Evolutionary conservation across 2,888 invertebrate species (phyloP), one percentile per base, ranked within the genome.

Genomic region (Polietes domitor): DNA sequence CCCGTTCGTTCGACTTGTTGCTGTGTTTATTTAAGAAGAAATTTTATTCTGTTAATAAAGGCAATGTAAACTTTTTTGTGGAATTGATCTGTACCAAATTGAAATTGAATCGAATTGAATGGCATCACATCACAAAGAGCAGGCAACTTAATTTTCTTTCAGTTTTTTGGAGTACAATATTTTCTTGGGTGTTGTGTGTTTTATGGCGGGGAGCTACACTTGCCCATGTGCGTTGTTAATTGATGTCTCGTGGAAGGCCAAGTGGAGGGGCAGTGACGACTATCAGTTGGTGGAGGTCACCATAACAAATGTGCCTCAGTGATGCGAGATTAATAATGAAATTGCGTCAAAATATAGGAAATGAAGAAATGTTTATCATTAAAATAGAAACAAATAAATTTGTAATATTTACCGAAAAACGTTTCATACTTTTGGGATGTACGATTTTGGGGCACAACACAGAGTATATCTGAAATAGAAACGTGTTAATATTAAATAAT

Each of bases 141-240:
- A 75, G 65, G 75, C 72, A 84, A 73, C 81, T 81, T n/a, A 81
- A 84, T 83, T 77, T 74, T 81, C 58, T 26, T 71, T 70, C n/a
- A 68, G 32, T 65, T 80, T 83, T 32, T 32, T 37, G 6, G 63
- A 83, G 80, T 77, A 77, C 71, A 72, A 70, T 68, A 68, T n/a
- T 70, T 80, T 53, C 53, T 61, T 47, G 10, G 72, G 10, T 74
- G n/a, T 47, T 21, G 15, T 10, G 58, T 26, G 24, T 28, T 61
- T 17, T 63, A 7, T 32, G 32, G 32, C 32, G 32, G 32, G 32
- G 32, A 73, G 61, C 21, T 68, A 21, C 6, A 43, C 41, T 70
- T 65, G n/a, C 47, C 72, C 15, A 41, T 37, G 19, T 70, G 63
- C 72, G 55, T 61, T 71, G 71, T 81, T 84, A 84, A 79, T 84